Conservation (phyloP, 2,888 invertebrate species). For the Melanostoma scalare region DNA sequence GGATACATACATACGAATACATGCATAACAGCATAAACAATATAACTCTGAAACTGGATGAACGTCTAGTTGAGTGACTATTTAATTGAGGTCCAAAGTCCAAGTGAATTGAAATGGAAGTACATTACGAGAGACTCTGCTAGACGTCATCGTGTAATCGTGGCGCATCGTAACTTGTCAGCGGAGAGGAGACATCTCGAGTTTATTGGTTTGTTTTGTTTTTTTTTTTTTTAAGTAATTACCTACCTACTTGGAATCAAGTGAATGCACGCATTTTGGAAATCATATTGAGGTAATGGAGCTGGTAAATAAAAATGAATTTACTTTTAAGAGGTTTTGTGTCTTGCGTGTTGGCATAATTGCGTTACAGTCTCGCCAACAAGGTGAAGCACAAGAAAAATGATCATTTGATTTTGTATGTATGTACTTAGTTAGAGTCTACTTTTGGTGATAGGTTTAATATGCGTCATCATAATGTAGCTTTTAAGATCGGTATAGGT, state of each 20-base stretch:
- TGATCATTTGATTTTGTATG: no score
- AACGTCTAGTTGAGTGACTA: conserved; percentile 45
- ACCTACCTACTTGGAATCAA: conserved; percentile 10
- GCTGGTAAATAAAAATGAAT: conserved; percentile 10
- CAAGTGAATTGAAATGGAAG: conserved; percentile 22
- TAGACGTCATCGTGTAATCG: conserved; percentile 48
- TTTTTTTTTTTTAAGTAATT: conserved; percentile 11
- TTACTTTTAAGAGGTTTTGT: not conserved
- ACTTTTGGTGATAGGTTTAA: no score
- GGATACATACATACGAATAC: not conserved
- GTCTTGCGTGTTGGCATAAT: not conserved
- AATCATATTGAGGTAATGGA: conserved; percentile 16
- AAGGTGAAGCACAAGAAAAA: not conserved
- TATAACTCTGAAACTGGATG: conserved; percentile 2
- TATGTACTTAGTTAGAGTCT: no score
- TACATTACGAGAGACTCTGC: conserved; percentile 31
- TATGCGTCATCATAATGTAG: no score
- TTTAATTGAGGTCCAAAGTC: conserved; percentile 63
- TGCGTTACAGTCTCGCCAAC: conserved; percentile 4
- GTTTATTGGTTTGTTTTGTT: not conserved
- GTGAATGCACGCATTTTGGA: conserved; percentile 33
- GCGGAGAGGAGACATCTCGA: not conserved
- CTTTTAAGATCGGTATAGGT: no score
- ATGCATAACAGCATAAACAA: not conserved
- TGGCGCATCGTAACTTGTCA: not conserved